Base-by-base conservation (phyloP, 2,888 invertebrate genomes). In the Hofmannophila pseudospretella region DNA sequence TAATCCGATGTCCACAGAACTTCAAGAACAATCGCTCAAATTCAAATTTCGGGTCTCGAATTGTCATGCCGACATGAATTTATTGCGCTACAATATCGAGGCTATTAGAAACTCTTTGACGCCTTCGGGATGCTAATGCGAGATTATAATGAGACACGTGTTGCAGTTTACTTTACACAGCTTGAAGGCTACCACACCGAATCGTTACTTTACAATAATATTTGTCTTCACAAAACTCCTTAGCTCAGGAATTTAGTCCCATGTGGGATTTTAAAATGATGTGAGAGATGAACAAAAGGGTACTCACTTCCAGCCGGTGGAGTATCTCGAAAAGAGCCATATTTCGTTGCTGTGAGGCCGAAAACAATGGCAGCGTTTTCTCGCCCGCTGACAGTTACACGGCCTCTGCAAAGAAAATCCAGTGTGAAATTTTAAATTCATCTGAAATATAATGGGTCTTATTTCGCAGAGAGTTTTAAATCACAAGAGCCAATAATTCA, bases 261-360 rank as follows among this genome's bases (percentile, higher is more conserved):
- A 42, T 50, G 51, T 47, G 54, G 51, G 49, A 50, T 45, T 51
- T 53, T 49, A 47, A 54, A 16, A 56, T 50, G 56, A 53, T 52
- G 33, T 45, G 8, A 22, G 45, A 42, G 42, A 38, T 49, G 50
- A 59, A 60, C 54, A 62, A 61, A 65, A 54, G 50, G 57, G 60
- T 76, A 86, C 88, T 87, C 70, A 88, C 88, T 95, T 95, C 98
- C 98, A 98, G 51, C 98, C 98, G 14, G 97, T 98, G 34, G 97
- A 97, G 85, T 97, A 98, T 65, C 98, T 91, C 70, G 97, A 97
- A 85, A 99, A 98, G 51, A 99, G 89, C 99, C 99, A 99, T 78
- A 95, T 95, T 88, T 96, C 96, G 76, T 95, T 95, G 67, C 94
- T 93, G 87, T 94, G 94, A 51, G 96, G 96, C 65, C 96, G 92